These are phyloP conservation scores for Bradypodion pumilum DNA, from an alignment of 2,797 vertebrate species.

Conservation along the genomic window DNA sequence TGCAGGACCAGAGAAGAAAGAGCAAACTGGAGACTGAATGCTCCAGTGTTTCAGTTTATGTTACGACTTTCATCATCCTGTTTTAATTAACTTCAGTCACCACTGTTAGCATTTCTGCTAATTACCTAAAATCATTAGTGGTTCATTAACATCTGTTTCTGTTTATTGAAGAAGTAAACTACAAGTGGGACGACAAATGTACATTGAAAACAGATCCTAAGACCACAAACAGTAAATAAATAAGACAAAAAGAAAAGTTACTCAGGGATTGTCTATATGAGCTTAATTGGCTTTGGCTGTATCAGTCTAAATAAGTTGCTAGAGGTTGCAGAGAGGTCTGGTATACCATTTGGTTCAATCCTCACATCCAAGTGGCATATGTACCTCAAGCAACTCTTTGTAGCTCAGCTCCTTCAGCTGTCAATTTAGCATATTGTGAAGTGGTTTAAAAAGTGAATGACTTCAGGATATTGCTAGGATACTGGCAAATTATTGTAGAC, in stretches of 20 bases:
- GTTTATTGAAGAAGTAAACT: background rate
- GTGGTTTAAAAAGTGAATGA: too few relatives aligned
- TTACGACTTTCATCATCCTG: background rate
- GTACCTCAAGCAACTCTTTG: too few relatives aligned
- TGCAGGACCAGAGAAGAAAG: background rate
- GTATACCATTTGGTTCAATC: too few relatives aligned
- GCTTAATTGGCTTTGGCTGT: too few relatives aligned
- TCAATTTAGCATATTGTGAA: too few relatives aligned
- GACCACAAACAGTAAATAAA: background rate
- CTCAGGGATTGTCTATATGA: background rate
- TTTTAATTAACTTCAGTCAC: slow-evolving; percentile 4
- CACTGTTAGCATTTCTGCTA: background rate
- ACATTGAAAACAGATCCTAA: background rate
- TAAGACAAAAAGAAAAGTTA: background rate
- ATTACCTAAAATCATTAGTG: slow-evolving; percentile 18
- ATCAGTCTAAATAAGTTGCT: too few relatives aligned
- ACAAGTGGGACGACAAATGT: background rate
- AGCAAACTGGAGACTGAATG: background rate
- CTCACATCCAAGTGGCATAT: too few relatives aligned
- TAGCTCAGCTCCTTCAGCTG: too few relatives aligned
- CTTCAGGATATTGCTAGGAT: too few relatives aligned
- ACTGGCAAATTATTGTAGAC: too few relatives aligned
- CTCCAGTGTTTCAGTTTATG: background rate
- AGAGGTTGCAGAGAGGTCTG: too few relatives aligned
- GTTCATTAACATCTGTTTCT: slow-evolving; percentile 1